Evolutionary conservation across 1,140 invertebrate genomes (phyloP), one percentile per base, ranked within the genome.

Genomic region (Drosophila gunungcola): DNA sequence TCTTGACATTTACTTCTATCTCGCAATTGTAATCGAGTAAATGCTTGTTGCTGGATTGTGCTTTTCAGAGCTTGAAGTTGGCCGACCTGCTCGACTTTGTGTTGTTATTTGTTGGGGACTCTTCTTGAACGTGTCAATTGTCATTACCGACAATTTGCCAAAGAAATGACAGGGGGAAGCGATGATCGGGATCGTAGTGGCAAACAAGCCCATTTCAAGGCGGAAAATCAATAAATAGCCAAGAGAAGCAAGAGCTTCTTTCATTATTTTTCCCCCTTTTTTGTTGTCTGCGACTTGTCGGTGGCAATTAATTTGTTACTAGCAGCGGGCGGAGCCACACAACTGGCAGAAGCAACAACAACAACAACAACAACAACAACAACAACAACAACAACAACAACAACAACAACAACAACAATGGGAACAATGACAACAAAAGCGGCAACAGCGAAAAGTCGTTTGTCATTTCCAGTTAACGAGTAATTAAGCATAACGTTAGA

Each of bases 401-500:
- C 46, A 70, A 46, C 65, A 78, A 51, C 49, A 46, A 39, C 38
- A 80, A 56, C 51, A 36, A 41, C 38, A 57, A 39, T 25, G 21
- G 25, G 25, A 6, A 53, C 38, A 73, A 51, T 48, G 49, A 46
- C 38, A 70, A 60, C 41, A 62, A 80, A 29, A 69, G 55, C 53
- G 65, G 69, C 63, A 77, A 73, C 51, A 32, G 55, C 41, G 16
- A 79, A 74, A 78, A 89, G 80, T 89, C 77, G 79, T 86, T 88
- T 83, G 83, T 83, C 83, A 86, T 81, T 86, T 86, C 84, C 83
- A 86, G 83, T 73, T 86, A 86, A 86, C 86, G 76, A 74, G 67
- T 88, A 86, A 88, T 88, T 88, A 86, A 83, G 84, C 84, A 80
- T 52, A 70, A 57, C 79, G 76, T 83, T 86, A 79, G 83, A 81